Conservation (phyloP, 1,140 invertebrate species). For the Drosophila prosaltans region DNA sequence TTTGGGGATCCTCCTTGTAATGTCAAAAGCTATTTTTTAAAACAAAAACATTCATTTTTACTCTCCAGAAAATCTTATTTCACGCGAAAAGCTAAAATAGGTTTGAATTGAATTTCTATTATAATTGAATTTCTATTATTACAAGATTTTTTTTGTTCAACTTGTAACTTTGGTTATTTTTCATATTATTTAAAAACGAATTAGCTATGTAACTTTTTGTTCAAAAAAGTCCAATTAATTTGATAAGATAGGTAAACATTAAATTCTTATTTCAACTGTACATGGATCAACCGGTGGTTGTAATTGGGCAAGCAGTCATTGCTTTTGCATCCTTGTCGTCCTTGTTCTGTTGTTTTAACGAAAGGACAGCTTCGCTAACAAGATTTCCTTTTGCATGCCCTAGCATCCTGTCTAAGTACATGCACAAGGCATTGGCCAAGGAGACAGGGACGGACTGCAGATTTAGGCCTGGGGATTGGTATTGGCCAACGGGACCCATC, state of each 20-base stretch:
- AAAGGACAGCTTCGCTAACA: conserved; percentile 43
- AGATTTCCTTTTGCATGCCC: neutral
- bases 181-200: too few species aligned
- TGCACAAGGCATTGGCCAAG: conserved; percentile 56
- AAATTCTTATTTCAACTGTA: neutral
- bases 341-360: conserved; percentile 17
- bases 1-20: too few species aligned
- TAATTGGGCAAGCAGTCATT: conserved; percentile 57
- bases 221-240: neutral
- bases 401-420: conserved; percentile 42
- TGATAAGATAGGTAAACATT: neutral
- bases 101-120: too few species aligned
- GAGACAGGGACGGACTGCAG: conserved; percentile 22
- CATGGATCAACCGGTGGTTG: conserved; percentile 26
- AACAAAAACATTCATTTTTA: too few species aligned
- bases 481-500: conserved; percentile 69
- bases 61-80: too few species aligned
- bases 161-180: neutral
- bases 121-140: too few species aligned
- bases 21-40: too few species aligned
- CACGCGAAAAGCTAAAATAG: too few species aligned
- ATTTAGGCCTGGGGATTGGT: conserved; percentile 22
- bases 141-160: too few species aligned
- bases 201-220: neutral
- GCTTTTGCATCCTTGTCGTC: conserved; percentile 50